Percentiles rank a stretch among this genome's conserved stretches.
Evolutionary conservation across 2,888 invertebrate genomes (phyloP).

Genomic region (Rhamphomyia laevipes): DNA sequence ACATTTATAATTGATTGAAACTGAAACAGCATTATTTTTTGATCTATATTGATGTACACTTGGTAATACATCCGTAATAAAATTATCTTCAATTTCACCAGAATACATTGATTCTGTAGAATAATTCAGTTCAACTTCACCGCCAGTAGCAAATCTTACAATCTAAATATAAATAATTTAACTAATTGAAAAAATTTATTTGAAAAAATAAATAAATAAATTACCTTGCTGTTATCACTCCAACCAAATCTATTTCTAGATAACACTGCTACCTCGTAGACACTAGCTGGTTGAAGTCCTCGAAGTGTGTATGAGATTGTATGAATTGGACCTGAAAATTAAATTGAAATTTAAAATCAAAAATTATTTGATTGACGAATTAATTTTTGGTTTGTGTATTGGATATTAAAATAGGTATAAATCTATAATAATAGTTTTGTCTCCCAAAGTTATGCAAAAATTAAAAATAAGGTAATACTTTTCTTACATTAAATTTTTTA

Average conservation of each 20-base stretch:
- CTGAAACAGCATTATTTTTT: slow-evolving; percentile 1
- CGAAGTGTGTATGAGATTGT: slow-evolving; percentile 62
- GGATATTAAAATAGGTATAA: too few relatives aligned
- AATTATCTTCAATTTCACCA: slow-evolving; percentile 20
- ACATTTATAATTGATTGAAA: not conserved
- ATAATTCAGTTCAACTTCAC: slow-evolving; percentile 45
- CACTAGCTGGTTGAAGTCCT: slow-evolving; percentile 58
- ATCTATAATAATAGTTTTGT: too few relatives aligned
- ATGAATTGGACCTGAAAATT: slow-evolving; percentile 53
- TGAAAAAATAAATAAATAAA: too few relatives aligned
- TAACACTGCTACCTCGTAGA: slow-evolving; percentile 67
- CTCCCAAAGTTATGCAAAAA: too few relatives aligned
- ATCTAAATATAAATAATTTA: slow-evolving; percentile 24
- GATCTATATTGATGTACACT: slow-evolving; percentile 20
- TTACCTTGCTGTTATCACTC: slow-evolving; percentile 58
- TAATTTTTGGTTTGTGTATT: too few relatives aligned
- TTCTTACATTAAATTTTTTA: too few relatives aligned
- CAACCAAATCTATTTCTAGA: slow-evolving; percentile 77
- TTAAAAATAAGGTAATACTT: too few relatives aligned
- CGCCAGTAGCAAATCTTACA: slow-evolving; percentile 63
- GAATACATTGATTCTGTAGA: slow-evolving; percentile 32
- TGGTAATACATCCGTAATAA: slow-evolving; percentile 25
- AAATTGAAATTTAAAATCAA: not conserved
- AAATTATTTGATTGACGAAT: too few relatives aligned
- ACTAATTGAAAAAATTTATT: too few relatives aligned